These are phyloP conservation scores for Anoplopoma fimbria DNA, from an alignment of 2,113 vertebrate genomes.

Conservation along the genomic window DNA sequence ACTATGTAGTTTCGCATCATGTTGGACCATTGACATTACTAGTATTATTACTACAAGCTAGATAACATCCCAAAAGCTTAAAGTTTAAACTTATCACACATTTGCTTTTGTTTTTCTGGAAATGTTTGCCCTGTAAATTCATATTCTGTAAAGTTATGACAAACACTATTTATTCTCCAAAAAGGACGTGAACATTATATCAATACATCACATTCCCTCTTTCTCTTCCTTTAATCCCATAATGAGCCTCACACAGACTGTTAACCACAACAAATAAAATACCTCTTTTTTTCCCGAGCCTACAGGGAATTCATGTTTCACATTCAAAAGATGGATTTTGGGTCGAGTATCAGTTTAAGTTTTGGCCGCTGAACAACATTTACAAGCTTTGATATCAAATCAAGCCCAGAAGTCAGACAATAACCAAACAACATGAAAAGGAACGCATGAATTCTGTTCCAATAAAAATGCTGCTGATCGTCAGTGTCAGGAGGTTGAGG, in stretches of 20 bases:
- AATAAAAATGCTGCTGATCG: constrained; percentile 42
- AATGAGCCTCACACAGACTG: not conserved
- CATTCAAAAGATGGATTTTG: constrained; percentile 6
- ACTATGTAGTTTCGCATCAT: too few relatives aligned
- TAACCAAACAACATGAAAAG: constrained; percentile 13
- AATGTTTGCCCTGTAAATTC: not conserved
- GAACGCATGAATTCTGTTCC: constrained; percentile 4
- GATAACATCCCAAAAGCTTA: not conserved
- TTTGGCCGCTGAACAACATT: too few relatives aligned
- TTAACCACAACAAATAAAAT: constrained; percentile 21
- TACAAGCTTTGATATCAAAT: constrained; percentile 40
- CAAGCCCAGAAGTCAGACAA: constrained; percentile 49
- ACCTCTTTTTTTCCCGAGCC: constrained; percentile 2
- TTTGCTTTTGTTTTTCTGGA: not conserved
- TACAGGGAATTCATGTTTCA: constrained; percentile 16
- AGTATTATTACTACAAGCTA: not conserved
- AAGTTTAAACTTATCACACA: too few relatives aligned
- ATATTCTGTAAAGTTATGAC: too few relatives aligned
- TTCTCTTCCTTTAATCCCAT: not conserved
- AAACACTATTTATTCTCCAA: not conserved
- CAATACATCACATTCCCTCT: not conserved
- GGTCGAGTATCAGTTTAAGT: not conserved
- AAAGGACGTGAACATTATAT: too few relatives aligned
- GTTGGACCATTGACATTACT: too few relatives aligned
- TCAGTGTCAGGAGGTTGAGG: constrained; percentile 42